phyloP scores from a whole-genome alignment of 2,113 vertebrate genomes.

The Egretta garzetta region DNA sequence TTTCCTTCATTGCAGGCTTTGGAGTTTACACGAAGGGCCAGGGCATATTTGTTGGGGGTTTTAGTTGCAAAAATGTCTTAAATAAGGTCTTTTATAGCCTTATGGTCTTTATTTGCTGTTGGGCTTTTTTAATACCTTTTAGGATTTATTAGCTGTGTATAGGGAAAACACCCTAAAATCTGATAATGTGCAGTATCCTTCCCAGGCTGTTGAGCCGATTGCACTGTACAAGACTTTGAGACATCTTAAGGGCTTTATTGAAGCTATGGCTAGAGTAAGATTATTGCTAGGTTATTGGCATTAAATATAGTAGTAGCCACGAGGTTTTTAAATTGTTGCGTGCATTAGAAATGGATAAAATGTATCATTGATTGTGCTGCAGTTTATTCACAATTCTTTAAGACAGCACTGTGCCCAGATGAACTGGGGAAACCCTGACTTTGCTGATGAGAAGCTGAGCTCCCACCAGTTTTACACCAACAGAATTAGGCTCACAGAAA shows the following conservation, averaged over 20 bases:
- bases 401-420: neutral
- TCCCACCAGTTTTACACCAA: neutral
- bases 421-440: neutral
- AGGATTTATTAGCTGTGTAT: conserved; percentile 2
- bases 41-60: neutral
- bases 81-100: neutral
- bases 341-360: neutral
- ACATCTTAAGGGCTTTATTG: neutral
- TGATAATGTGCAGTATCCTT: neutral
- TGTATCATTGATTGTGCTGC: neutral
- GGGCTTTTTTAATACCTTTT: neutral
- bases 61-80: neutral
- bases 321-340: neutral
- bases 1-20: neutral
- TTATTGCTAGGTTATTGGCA: neutral
- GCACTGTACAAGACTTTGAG: neutral
- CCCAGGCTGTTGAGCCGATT: neutral
- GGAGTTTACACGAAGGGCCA: neutral
- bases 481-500: neutral
- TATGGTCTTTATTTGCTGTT: neutral
- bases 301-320: neutral
- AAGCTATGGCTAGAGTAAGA: neutral
- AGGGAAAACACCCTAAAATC: neutral
- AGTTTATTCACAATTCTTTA: neutral
- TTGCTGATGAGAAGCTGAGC: neutral